Evolutionary conservation across 1,140 invertebrate species (phyloP).

Genomic region (Drosophila bipectinata): DNA sequence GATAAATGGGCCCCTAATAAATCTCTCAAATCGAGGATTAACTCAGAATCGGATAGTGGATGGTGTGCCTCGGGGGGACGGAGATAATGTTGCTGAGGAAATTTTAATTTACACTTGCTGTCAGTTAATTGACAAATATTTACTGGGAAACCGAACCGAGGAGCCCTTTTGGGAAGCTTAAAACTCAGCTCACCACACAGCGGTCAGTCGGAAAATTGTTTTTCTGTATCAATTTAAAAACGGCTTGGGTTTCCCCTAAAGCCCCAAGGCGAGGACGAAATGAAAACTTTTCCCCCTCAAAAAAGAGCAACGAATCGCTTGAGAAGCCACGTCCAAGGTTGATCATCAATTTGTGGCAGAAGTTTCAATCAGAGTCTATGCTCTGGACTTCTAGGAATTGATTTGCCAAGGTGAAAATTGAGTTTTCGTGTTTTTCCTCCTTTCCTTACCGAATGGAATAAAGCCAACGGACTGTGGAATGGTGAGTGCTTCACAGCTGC

Average conservation of each 20-base stretch:
- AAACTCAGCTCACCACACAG: slow-evolving; percentile 19
- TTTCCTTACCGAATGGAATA: background rate
- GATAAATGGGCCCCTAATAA: slow-evolving; percentile 70
- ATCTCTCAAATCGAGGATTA: slow-evolving; percentile 47
- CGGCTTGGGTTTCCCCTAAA: background rate
- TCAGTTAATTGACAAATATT: slow-evolving; percentile 46
- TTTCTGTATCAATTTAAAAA: background rate
- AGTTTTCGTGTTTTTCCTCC: slow-evolving; percentile 56
- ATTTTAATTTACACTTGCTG: slow-evolving; percentile 42
- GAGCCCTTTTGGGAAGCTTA: slow-evolving; percentile 2
- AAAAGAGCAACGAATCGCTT: slow-evolving; percentile 6
- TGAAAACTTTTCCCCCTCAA: slow-evolving; percentile 23
- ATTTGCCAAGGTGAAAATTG: slow-evolving; percentile 58
- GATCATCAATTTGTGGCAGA: slow-evolving; percentile 47
- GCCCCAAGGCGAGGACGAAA: slow-evolving; percentile 4
- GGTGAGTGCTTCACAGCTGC: slow-evolving; percentile 5
- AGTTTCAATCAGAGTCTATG: slow-evolving; percentile 28
- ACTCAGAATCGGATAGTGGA: background rate
- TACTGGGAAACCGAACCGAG: slow-evolving; percentile 32
- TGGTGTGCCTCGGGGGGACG: background rate
- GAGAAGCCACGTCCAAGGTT: background rate
- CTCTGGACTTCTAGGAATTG: slow-evolving; percentile 7
- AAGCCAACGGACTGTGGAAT: background rate
- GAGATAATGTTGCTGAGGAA: slow-evolving; percentile 17
- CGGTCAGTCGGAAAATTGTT: background rate